Percentiles rank a stretch among this genome's conserved stretches.
phyloP scores from a whole-genome alignment of 2,113 vertebrate genomes.

The Mobula hypostoma region DNA sequence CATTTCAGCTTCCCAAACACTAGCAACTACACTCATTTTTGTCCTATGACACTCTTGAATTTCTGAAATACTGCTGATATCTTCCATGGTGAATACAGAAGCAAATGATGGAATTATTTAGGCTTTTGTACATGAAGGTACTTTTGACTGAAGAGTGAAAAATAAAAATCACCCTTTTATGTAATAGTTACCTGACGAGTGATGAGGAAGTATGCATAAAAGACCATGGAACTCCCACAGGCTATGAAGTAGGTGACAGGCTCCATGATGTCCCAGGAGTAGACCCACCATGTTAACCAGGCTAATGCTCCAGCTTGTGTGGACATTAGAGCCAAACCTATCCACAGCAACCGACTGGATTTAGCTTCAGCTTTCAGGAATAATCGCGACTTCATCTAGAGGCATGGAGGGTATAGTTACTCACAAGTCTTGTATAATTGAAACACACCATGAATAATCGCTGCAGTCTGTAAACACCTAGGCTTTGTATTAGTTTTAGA shows the following conservation, averaged over 20 bases:
- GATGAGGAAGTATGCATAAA: constrained; percentile 79
- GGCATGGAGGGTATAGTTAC: constrained; percentile 36
- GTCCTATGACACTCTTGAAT: too few species aligned
- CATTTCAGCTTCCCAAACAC: too few species aligned
- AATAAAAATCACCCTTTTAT: not conserved
- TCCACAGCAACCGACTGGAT: constrained; percentile 64
- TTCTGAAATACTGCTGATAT: too few species aligned
- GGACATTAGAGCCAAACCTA: constrained; percentile 77
- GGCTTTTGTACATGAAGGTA: not conserved
- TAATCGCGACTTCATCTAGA: constrained; percentile 69
- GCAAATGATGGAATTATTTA: not conserved
- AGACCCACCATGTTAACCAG: constrained; percentile 97
- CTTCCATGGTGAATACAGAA: not conserved
- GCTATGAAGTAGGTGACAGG: constrained; percentile 91
- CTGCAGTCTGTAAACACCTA: not conserved
- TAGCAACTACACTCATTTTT: too few species aligned
- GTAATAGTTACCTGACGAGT: constrained; percentile 68
- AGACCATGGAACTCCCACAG: constrained; percentile 76
- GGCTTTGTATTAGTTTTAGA: not conserved
- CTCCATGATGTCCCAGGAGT: constrained; percentile 96
- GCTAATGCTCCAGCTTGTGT: constrained; percentile 80
- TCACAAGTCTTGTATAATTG: not conserved
- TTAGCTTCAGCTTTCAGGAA: constrained; percentile 55
- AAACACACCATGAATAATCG: not conserved
- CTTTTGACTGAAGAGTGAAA: not conserved